Evolutionary conservation across 2,797 vertebrate species (phyloP).

Genomic region (Xiphophorus birchmanni): DNA sequence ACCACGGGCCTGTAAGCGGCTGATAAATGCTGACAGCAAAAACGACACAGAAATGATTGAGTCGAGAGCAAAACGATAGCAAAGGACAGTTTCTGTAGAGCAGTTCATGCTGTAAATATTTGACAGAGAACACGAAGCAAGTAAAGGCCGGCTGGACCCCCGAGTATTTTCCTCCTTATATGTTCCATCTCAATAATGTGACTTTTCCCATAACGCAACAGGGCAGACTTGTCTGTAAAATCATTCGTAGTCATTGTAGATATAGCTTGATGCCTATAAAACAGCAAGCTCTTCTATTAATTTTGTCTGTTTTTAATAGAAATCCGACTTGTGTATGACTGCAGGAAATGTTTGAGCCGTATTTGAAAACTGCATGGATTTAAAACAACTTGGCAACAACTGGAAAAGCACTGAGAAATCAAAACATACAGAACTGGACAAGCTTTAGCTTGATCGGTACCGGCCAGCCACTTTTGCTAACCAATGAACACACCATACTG

Average conservation of each 20-base stretch:
- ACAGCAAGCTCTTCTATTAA: not conserved
- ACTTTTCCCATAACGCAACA: not conserved
- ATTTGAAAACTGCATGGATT: not conserved
- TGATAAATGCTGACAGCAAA: slow-evolving; percentile 56
- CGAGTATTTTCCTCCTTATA: not conserved
- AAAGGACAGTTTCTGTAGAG: slow-evolving; percentile 43
- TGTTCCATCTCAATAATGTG: not conserved
- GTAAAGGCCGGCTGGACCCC: slow-evolving; percentile 12
- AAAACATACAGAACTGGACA: not conserved
- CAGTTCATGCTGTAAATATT: slow-evolving; percentile 19
- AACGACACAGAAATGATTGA: slow-evolving; percentile 44
- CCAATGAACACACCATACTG: not conserved
- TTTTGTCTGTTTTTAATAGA: not conserved
- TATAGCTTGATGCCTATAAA: not conserved
- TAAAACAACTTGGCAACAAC: not conserved
- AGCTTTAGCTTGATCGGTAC: not conserved
- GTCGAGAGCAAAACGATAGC: slow-evolving; percentile 47
- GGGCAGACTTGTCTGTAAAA: not conserved
- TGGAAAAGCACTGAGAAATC: not conserved
- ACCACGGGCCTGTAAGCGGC: slow-evolving; percentile 32
- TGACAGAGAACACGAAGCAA: slow-evolving; percentile 28
- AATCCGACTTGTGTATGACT: not conserved
- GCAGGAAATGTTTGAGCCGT: not conserved
- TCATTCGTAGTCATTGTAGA: not conserved
- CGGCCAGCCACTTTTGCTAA: not conserved